Evolutionary conservation across 37 sponge, comb jelly and placozoan species (phyloP).

Genomic region (Halichondria panicea): DNA sequence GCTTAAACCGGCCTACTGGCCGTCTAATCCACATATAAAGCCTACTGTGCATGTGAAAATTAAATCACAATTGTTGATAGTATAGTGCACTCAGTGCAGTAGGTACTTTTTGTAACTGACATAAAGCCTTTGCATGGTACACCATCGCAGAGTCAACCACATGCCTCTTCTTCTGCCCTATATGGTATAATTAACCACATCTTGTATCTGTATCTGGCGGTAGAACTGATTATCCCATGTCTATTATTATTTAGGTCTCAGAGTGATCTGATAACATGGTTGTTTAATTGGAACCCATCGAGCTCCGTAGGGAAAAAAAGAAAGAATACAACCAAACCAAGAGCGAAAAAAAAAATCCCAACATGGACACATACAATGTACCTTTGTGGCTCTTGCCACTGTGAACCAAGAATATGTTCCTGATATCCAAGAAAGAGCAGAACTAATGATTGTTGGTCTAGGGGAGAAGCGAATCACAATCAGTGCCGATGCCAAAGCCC

Average conservation of each 20-base stretch:
- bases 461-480: slow-evolving; percentile 23
- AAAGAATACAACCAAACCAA: not conserved
- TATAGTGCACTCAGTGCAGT: not conserved
- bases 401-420: slow-evolving; percentile 4
- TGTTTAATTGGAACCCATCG: slow-evolving; percentile 23
- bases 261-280: not conserved
- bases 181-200: too few species aligned
- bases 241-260: too few species aligned
- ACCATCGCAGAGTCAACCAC: not conserved
- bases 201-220: too few species aligned
- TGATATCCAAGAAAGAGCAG: slow-evolving; percentile 20
- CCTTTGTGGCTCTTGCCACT: slow-evolving; percentile 20
- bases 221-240: too few species aligned
- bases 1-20: not conserved
- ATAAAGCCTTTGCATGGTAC: not conserved
- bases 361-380: slow-evolving; percentile 41
- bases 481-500: not conserved
- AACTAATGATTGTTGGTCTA: slow-evolving; percentile 30
- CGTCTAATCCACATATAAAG: not conserved
- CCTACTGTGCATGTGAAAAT: not conserved
- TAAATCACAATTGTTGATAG: not conserved
- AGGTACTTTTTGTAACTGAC: not conserved
- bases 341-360: not conserved
- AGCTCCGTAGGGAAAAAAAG: not conserved
- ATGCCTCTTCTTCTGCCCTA: not conserved